Base-by-base conservation (phyloP, 2,797 vertebrate species). In the Enteromius trimaculatus region DNA sequence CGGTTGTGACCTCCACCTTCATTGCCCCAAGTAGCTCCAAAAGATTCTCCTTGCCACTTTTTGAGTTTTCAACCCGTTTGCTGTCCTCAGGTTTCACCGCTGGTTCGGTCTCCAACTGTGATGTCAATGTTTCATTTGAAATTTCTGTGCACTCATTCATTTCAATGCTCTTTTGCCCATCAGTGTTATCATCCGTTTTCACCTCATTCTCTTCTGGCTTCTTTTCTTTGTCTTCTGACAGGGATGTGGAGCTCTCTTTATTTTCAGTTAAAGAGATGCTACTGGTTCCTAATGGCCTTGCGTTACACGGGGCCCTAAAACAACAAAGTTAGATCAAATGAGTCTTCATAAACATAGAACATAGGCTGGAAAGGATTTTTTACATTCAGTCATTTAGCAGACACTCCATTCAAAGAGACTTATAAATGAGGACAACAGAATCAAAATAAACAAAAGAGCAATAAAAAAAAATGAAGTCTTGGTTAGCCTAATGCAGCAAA, bases 1-100 rank as follows among this genome's bases (percentile, higher is more conserved):
- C 95, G 88, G 87, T 93, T 26, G 91, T 97, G 76, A 96, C 91
- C 65, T 97, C 95, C 68, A 98, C 94, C 86, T 96, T 98, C 97
- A 99, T 99, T 76, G 80, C 80, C 83, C 94, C 93, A 65, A 99
- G 94, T 42, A 98, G 87, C 16, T 92, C 88, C 74, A 97, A 84
- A 65, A 98, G 92, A 84, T 88, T 89, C 85, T 95, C 90, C 87
- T 96, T 97, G 1, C 88, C 88, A 6, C 85, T 91, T 85, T 87
- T 92, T 1, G 31, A 16, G 70, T 84, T 51, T 5, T 71, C 34
- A 39, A 34, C 47, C 6, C 70, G 68, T 53, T 82, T 37, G 13
- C 42, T 7, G 6, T 39, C 42, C 3, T 84, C 60, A 79, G 80
- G 8, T 60, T 64, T 83, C 72, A 89, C 71, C 26, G 26, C 23